Conservation (phyloP, 2,113 vertebrate genomes). For the Oncorhynchus keta region DNA sequence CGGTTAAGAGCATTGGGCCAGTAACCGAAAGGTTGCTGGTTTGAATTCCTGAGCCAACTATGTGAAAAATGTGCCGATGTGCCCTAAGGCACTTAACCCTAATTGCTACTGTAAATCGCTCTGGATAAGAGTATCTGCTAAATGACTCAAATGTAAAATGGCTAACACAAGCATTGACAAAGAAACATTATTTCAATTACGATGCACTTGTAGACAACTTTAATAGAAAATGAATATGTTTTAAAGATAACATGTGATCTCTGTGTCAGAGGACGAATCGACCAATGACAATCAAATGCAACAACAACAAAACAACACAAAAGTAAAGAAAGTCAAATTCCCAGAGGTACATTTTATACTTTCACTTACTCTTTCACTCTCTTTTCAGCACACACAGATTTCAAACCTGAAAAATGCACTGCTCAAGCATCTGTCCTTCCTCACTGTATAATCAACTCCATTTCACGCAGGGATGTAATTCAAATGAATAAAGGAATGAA, state of each 20-base stretch:
- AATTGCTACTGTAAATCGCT: too few relatives aligned
- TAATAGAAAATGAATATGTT: neutral
- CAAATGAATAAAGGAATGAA: neutral
- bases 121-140: too few relatives aligned
- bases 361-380: too few relatives aligned
- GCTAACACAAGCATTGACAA: neutral
- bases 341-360: neutral
- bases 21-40: too few relatives aligned
- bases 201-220: too few relatives aligned
- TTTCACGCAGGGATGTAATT: neutral
- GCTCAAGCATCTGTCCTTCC: too few relatives aligned
- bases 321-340: neutral
- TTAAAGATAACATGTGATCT: neutral
- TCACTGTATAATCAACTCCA: neutral
- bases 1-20: too few relatives aligned
- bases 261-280: neutral
- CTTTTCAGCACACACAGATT: neutral
- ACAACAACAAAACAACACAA: too few relatives aligned
- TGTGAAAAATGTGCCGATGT: too few relatives aligned
- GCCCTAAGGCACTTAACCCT: too few relatives aligned
- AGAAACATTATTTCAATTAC: neutral
- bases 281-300: neutral
- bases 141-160: neutral
- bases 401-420: neutral
- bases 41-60: too few relatives aligned